Base-by-base conservation (phyloP, 2,797 vertebrate species). In the Onychomys arenicola region DNA sequence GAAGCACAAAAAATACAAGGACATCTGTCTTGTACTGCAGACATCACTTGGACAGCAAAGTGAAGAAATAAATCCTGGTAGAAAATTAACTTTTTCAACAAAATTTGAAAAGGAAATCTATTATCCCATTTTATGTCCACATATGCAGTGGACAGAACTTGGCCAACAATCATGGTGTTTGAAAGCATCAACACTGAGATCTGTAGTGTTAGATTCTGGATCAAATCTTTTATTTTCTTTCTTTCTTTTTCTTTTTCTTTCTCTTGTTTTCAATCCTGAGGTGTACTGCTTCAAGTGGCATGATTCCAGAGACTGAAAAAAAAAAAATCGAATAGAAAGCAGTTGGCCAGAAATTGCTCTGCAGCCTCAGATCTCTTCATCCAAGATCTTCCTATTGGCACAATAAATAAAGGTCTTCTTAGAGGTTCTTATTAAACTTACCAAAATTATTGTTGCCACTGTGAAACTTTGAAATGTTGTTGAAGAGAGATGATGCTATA, bases 51-150 rank as follows among this genome's bases (percentile, higher is more conserved):
- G 9, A 32, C 37, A 46, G 52, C 25, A 90, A 65, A 81, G 23
- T 43, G 0, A 57, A 80, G 29, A 34, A 21, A 43, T 21, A 87
- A 93, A 21, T 67, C 7, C 32, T 82, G n/a, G 23, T 46, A 82
- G 40, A 88, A 90, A 93, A 69, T 76, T 63, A 59, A 85, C 83
- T 69, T 83, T 65, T 59, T 83, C 87, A 83, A n/a, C n/a, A 77
- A 63, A 49, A n/a, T 27, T 82, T 97, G 76, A 91, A 93, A 96
- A 89, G 34, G 27, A 67, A 67, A 61, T 82, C 43, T 81, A 65
- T 91, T 65, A 87, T 75, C 34, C 32, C 19, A 40, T 83, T 97
- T 95, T 40, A 76, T n/a, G n/a, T 21, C 37, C 69, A 75, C 52
- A 59, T 40, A 88, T 13, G 37, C 37, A 57, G 11, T 14, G 9